Evolutionary conservation across 2,797 vertebrate genomes (phyloP), one percentile per base, ranked within the genome.

Genomic region (Sus cebifrons): DNA sequence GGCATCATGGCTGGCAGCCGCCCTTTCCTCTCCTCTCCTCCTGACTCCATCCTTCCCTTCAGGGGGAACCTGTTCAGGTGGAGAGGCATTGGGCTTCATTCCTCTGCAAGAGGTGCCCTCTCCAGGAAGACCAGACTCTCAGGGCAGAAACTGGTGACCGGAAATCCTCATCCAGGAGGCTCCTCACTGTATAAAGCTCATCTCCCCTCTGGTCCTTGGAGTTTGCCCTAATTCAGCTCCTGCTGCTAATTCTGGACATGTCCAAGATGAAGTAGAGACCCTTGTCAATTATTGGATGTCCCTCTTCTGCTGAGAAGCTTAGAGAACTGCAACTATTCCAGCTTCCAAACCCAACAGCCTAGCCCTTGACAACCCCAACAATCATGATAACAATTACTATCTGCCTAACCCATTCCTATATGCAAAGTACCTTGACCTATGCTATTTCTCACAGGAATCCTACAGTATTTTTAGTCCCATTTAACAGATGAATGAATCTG

Each of bases 401-500:
- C 64, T 64, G 75, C n/a, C 54, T 8, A 27, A 21, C 27, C 44
- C 29, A 7, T 65, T 86, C 32, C 74, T 52, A 2, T 36, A 25
- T 10, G 27, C 85, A 70, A 78, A 85, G 29, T 49, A 21, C 58
- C 49, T 86, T 77, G 36, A 73, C 56, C 4, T 13, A 54, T 2
- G 4, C 23, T 49, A 11, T 71, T 96, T 91, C 49, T 92, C 58
- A 54, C n/a, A 40, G 73, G 93, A 83, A 70, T 62, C 17, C 20
- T 12, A 64, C 9, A 9, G 21, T 60, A 70, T n/a, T 68, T 82
- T 62, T n/a, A 83, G 74, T 5, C 17, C 85, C 78, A 64, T 27
- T 96, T 89, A 74, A 91, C 65, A 90, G 64, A 27, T 68, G 25
- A 91, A 58, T 58, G 67, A 27, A 74, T 9, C 44, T 12, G 60